phyloP scores from a whole-genome alignment of 2,113 vertebrate genomes.

The Myrmecophaga tridactyla region DNA sequence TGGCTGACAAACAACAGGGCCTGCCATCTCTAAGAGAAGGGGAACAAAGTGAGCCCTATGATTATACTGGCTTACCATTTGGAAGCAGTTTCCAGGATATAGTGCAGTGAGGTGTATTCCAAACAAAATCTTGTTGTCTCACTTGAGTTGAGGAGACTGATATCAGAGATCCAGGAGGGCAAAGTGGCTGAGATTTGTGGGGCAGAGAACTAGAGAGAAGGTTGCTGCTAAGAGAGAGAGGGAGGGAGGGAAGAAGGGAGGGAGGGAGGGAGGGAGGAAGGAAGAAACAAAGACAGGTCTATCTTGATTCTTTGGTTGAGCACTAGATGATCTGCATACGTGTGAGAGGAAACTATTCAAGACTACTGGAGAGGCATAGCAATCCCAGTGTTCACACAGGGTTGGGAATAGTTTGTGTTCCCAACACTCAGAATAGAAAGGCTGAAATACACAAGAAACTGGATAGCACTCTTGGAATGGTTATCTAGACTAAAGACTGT shows the following conservation, averaged over 20 bases:
- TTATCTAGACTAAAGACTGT: neutral
- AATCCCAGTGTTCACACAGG: neutral
- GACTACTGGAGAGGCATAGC: neutral
- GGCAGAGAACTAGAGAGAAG: neutral
- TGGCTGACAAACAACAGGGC: neutral
- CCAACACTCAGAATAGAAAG: neutral
- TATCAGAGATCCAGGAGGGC: neutral
- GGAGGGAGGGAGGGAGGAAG: neutral
- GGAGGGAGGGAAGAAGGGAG: too few species aligned
- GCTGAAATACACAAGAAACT: neutral
- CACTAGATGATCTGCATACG: neutral
- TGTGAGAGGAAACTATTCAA: neutral
- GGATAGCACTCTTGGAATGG: neutral
- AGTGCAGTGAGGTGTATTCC: rapidly evolving
- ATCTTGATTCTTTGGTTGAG: neutral
- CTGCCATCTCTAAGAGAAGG: neutral
- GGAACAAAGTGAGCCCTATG: neutral
- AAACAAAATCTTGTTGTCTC: neutral
- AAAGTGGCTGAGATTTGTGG: neutral
- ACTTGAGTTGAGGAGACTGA: neutral
- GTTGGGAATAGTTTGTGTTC: neutral
- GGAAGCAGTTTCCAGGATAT: neutral
- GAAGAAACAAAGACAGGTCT: neutral
- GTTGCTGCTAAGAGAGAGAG: too few species aligned
- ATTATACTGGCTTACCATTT: neutral